Conservation (phyloP, 2,888 invertebrate species). For the Drosophila aldrichi region DNA sequence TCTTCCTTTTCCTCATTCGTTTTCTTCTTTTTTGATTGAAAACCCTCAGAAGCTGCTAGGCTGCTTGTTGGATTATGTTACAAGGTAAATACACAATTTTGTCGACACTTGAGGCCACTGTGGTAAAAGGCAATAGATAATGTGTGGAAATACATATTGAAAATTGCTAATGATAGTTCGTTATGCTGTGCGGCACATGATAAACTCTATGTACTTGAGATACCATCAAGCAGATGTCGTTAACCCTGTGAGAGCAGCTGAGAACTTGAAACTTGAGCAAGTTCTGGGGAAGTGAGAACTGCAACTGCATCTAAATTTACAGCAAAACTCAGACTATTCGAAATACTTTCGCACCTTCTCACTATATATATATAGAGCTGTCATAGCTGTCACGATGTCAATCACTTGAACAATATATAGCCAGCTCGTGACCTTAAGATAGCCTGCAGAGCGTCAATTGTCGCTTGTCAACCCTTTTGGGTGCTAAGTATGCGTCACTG, state of each 20-base stretch:
- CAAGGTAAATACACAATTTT: constrained; percentile 34
- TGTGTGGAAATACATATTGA: constrained; percentile 5
- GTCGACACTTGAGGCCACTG: constrained; percentile 18
- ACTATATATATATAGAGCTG: constrained; percentile 1
- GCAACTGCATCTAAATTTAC: background rate
- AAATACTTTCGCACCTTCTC: background rate
- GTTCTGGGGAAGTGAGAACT: background rate
- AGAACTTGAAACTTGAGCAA: background rate
- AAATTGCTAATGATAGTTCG: constrained; percentile 31
- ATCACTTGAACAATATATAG: constrained; percentile 8
- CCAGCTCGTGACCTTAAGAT: constrained; percentile 24
- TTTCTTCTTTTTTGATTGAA: constrained; percentile 46
- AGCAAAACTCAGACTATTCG: background rate
- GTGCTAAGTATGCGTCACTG: constrained; percentile 53
- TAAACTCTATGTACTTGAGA: constrained; percentile 26
- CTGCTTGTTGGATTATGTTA: constrained; percentile 51
- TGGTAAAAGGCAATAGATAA: constrained; percentile 2
- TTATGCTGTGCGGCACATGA: constrained; percentile 28
- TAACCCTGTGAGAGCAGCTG: no score
- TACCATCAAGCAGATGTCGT: background rate
- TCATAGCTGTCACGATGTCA: constrained; percentile 7
- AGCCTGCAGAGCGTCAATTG: constrained; percentile 8
- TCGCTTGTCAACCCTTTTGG: constrained; percentile 21
- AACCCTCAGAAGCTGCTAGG: constrained; percentile 43
- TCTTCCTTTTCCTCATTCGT: background rate